Conservation (phyloP, 2,888 invertebrate species). For the Meliscaeva auricollis region DNA sequence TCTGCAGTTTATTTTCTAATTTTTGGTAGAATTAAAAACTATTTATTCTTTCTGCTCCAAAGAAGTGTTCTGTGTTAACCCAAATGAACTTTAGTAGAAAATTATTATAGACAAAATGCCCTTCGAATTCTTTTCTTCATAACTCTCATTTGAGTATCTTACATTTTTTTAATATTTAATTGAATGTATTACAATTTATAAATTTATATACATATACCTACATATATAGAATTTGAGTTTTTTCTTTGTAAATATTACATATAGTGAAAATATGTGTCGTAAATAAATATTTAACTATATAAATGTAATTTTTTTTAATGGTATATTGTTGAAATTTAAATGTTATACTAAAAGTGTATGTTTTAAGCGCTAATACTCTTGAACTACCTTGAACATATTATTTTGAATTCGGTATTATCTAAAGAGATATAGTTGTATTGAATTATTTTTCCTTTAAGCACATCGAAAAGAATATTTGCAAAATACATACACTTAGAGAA, state of each 20-base stretch:
- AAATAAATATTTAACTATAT: conserved; percentile 31
- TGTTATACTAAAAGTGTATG: conserved; percentile 33
- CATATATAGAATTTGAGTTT: not conserved
- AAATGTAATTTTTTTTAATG: conserved; percentile 50
- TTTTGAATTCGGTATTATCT: not conserved
- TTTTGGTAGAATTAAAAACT: conserved; percentile 49
- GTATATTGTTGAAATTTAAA: conserved; percentile 30
- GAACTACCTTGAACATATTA: not conserved
- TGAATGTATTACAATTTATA: conserved; percentile 43
- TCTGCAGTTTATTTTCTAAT: conserved; percentile 28
- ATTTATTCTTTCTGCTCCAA: conserved; percentile 6
- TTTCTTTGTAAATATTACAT: conserved; percentile 53
- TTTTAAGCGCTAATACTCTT: conserved; percentile 31
- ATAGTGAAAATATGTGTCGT: conserved; percentile 56
- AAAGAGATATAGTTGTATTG: not conserved
- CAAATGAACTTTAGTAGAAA: conserved; percentile 22
- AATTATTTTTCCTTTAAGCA: not conserved
- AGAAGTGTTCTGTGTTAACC: conserved; percentile 39
- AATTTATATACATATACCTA: not conserved
- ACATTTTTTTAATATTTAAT: conserved; percentile 19
- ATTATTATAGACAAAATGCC: conserved; percentile 6
- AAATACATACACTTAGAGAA: conserved; percentile 25
- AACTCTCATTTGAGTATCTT: conserved; percentile 33
- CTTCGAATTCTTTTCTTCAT: conserved; percentile 38
- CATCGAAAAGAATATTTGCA: conserved; percentile 33